Conservation (phyloP, 2,888 invertebrate genomes). For the Drosophila lutescens region DNA sequence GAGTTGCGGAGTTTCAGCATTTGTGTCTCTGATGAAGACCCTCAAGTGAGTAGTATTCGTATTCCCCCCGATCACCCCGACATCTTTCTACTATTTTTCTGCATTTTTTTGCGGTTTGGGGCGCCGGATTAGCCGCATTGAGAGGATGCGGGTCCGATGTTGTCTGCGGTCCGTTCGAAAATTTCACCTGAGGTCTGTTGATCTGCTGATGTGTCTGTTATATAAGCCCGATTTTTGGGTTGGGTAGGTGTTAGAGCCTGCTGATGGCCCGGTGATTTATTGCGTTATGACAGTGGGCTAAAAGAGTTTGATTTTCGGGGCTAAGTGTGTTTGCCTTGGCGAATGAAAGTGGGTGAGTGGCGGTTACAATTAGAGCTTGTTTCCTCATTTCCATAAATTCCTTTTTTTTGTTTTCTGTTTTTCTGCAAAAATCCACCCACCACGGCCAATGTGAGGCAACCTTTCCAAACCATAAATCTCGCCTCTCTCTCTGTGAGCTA, state of each 20-base stretch:
- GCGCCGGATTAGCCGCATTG: slow-evolving; percentile 76
- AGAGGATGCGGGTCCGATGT: slow-evolving; percentile 71
- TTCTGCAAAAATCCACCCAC: slow-evolving; percentile 31
- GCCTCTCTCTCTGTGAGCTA: slow-evolving; percentile 51
- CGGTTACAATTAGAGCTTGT: slow-evolving; percentile 38
- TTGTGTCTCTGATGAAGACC: slow-evolving; percentile 62
- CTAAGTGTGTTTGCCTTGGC: slow-evolving; percentile 70
- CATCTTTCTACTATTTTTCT: slow-evolving; percentile 8
- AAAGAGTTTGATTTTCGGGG: slow-evolving; percentile 46
- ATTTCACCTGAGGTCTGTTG: slow-evolving; percentile 75
- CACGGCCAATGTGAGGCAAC: slow-evolving; percentile 32
- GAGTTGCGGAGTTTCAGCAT: slow-evolving; percentile 36
- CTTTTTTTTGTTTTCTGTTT: slow-evolving; percentile 7
- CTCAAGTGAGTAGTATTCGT: slow-evolving; percentile 57
- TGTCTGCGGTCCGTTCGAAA: slow-evolving; percentile 51
- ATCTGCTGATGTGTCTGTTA: slow-evolving; percentile 59
- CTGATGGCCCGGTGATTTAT: slow-evolving; percentile 69
- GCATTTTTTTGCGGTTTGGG: slow-evolving; percentile 67
- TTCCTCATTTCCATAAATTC: slow-evolving; percentile 43
- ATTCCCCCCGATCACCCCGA: slow-evolving; percentile 2
- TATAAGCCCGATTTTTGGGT: slow-evolving; percentile 56
- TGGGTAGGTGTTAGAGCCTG: slow-evolving; percentile 75
- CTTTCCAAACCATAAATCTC: slow-evolving; percentile 73
- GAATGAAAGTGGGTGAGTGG: slow-evolving; percentile 53
- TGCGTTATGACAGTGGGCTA: slow-evolving; percentile 75